A percentile compares a stretch with the other conserved stretches of the same genome.
These are phyloP conservation scores for Steinernema hermaphroditum DNA, from an alignment of 2,888 invertebrate species.

Conservation along the genomic window DNA sequence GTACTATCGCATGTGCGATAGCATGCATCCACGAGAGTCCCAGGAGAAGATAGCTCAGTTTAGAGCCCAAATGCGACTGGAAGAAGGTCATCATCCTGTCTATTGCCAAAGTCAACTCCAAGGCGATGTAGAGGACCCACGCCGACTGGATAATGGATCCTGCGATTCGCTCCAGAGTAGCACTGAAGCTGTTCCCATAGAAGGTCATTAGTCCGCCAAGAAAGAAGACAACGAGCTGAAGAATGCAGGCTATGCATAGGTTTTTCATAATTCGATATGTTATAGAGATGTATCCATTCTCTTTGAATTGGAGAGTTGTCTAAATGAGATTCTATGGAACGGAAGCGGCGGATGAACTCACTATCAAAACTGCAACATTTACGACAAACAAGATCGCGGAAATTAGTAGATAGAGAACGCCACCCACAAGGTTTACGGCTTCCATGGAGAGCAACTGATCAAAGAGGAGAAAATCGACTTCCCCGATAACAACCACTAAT, in stretches of 20 bases:
- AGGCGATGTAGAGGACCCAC: neutral
- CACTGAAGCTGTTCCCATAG: neutral
- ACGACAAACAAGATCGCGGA: neutral
- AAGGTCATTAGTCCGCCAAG: neutral
- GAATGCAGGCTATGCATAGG: neutral
- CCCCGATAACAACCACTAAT: neutral
- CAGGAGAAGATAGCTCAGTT: neutral
- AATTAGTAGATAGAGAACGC: neutral
- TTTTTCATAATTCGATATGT: slow-evolving; percentile 17
- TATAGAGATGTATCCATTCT: neutral
- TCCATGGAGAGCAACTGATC: neutral
- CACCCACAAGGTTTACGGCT: neutral
- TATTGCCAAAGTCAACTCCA: neutral
- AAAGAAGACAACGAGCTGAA: neutral
- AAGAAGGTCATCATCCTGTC: slow-evolving; percentile 13
- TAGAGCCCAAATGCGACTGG: neutral
- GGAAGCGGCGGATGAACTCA: neutral
- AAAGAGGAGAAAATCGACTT: neutral
- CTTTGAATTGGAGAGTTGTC: slow-evolving; percentile 2
- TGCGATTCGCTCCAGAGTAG: neutral
- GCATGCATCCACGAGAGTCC: neutral
- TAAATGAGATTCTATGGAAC: neutral
- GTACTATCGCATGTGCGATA: neutral
- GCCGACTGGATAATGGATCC: neutral
- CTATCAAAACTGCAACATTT: neutral